phyloP scores from a whole-genome alignment of 1,140 invertebrate genomes.

The Magallana gigas region DNA sequence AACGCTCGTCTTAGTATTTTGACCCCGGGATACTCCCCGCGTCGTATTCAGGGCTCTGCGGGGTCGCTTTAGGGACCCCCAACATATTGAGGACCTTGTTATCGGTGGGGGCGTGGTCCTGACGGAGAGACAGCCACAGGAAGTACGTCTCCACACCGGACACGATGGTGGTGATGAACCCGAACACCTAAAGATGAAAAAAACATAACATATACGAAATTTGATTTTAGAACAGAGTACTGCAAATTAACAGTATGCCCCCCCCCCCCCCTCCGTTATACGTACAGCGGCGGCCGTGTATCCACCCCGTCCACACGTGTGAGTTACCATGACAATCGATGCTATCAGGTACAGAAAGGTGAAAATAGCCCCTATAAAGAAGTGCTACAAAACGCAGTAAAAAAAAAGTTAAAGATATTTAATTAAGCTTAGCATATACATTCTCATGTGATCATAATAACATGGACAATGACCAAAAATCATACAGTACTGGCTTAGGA shows the following conservation, averaged over 20 bases:
- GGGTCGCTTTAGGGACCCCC: neutral
- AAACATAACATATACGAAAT: too few relatives aligned
- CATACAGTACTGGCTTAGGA: too few relatives aligned
- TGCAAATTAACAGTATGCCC: too few relatives aligned
- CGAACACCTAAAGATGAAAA: neutral
- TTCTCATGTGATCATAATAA: too few relatives aligned
- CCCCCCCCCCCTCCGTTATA: neutral
- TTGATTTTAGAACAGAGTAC: too few relatives aligned
- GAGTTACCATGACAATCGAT: neutral
- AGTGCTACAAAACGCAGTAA: neutral
- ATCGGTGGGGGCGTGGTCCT: neutral
- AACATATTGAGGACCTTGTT: slow-evolving; percentile 6
- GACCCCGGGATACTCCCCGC: neutral
- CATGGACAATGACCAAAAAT: too few relatives aligned
- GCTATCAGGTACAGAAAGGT: neutral
- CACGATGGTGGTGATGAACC: neutral
- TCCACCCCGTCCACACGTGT: neutral
- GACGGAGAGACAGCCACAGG: neutral
- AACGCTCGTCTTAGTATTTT: neutral
- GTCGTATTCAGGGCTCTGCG: neutral
- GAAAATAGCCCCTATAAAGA: neutral
- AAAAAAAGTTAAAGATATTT: neutral
- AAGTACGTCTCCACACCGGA: neutral
- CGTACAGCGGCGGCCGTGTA: neutral
- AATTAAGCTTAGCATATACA: too few relatives aligned